Base-by-base conservation (phyloP, 2,888 invertebrate species). In the Fragum whitleyi region DNA sequence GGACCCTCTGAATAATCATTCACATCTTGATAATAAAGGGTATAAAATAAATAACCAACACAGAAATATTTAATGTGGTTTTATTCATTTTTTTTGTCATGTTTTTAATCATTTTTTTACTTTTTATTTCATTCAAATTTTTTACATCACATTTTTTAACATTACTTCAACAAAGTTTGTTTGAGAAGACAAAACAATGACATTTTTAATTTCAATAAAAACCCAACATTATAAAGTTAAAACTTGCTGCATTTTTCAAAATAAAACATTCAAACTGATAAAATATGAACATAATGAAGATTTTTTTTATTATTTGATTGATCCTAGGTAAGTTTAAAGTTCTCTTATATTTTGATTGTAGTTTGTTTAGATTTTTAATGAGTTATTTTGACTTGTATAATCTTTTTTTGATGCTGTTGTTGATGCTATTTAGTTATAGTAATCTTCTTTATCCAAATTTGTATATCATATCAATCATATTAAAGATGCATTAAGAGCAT, bases 81-180 rank as follows among this genome's bases (percentile, higher is more conserved):
- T 68, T 68, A 68, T 68, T 68, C 26, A 68, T 68, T 69, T 69
- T n/a, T 70, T 70, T 70, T 70, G 53, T 36, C 32, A 55, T 53
- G 69, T 55, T 70, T 70, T 70, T 55, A 55, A 32, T 53, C 55
- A 55, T 55, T 70, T 70, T n/a, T 70, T 70, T 53, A 70, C 21
- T 55, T 70, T 70, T 70, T 70, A 55, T 55, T 70, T 70, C 55
- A 70, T 70, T 73, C 61, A 73, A 70, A 57, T 55, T 32, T n/a
- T 70, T 73, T 62, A 73, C 61, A 73, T 62, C 73, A 73, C 23
- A 73, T 62, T 62, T 47, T 61, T 36, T 70, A 55, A 70, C 57
- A 70, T 55, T 70, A 70, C 36, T 26, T 57, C 39, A 55, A 55
- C 70, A 70, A 68, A 26, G 16, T 42, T n/a, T 67, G 19, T 29